Base-by-base conservation (phyloP, 1,140 invertebrate species). In the Eciton burchellii region DNA sequence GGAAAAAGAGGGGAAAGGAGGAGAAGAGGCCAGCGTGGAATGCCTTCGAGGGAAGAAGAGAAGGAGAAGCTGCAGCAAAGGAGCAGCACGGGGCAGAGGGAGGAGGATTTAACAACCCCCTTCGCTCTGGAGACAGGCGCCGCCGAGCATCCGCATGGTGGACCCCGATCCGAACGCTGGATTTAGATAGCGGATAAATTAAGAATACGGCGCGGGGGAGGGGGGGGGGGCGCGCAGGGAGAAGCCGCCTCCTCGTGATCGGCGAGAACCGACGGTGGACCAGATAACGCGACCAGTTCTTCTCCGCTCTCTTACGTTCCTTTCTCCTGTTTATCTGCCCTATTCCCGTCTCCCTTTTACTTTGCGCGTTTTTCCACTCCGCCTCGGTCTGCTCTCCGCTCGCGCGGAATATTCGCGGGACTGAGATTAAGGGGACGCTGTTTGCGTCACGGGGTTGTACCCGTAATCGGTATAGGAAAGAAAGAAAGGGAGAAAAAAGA, bases 171-270 rank as follows among this genome's bases (percentile, higher is more conserved):
- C 71, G 49, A 56, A 54, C 35, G 9, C 12, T 1, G 82, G 74
- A 87, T 87, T 87, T 84, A 84, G 85, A 87, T 87, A 87, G 62
- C 52, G 24, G 26, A 5, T 21, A 59, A 71, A 72, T 73, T 70
- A 74, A 73, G 72, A 66, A 72, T 35, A 73, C 29, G 26, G n/a
- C n/a, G n/a, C n/a, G n/a, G n/a, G n/a, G n/a, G n/a, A n/a, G n/a
- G n/a, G n/a, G n/a, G n/a, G n/a, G n/a, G 60, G 35, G 35, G 35
- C 6, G 35, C 6, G n/a, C n/a, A n/a, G 21, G 47, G 49, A 47
- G 52, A 68, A 9, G 45, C n/a, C 16, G 56, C 5, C 16, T 21
- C 5, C 16, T 21, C 21, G 63, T 54, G 77, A 76, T 86, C 76
- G 57, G 65, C 57, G 45, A 35, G 9, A 70, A 82, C 24, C 45